Conservation (phyloP, 2,797 vertebrate genomes). For the Rhyacichthys aspro region DNA sequence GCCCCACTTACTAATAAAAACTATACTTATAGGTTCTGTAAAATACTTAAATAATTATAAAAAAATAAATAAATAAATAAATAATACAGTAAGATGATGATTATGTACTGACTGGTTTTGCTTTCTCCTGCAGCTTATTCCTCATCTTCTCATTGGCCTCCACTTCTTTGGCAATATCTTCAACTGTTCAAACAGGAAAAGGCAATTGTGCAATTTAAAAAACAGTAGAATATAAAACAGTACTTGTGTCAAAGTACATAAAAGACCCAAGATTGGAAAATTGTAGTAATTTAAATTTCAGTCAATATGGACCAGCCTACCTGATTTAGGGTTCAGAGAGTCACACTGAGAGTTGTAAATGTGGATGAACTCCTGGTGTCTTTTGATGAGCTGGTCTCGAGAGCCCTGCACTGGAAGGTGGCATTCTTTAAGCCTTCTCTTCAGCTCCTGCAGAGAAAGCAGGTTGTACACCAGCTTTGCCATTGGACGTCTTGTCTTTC, state of each 20-base stretch:
- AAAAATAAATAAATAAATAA: neutral
- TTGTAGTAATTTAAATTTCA: too few relatives aligned
- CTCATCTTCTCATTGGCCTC: conserved; percentile 88
- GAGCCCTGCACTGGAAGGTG: conserved; percentile 85
- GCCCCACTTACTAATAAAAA: too few relatives aligned
- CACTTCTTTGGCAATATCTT: conserved; percentile 90
- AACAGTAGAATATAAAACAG: neutral
- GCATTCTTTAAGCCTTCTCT: conserved; percentile 85
- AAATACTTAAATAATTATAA: neutral
- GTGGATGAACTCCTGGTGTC: conserved; percentile 90
- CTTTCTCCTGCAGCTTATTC: conserved; percentile 80
- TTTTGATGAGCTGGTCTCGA: conserved; percentile 87
- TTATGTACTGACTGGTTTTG: conserved; percentile 78
- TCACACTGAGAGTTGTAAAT: conserved; percentile 94
- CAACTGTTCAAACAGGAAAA: conserved; percentile 75
- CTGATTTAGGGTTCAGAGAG: conserved; percentile 87
- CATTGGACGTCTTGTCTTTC: conserved; percentile 78
- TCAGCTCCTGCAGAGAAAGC: conserved; percentile 87
- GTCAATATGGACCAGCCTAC: conserved; percentile 61
- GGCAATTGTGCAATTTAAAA: conserved; percentile 1
- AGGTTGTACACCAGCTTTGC: conserved; percentile 91
- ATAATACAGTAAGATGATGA: neutral
- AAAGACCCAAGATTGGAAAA: too few relatives aligned
- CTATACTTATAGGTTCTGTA: neutral
- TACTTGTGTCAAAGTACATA: neutral